These are phyloP conservation scores for Clitarchus hookeri DNA, from an alignment of 2,888 invertebrate species.

Conservation along the genomic window DNA sequence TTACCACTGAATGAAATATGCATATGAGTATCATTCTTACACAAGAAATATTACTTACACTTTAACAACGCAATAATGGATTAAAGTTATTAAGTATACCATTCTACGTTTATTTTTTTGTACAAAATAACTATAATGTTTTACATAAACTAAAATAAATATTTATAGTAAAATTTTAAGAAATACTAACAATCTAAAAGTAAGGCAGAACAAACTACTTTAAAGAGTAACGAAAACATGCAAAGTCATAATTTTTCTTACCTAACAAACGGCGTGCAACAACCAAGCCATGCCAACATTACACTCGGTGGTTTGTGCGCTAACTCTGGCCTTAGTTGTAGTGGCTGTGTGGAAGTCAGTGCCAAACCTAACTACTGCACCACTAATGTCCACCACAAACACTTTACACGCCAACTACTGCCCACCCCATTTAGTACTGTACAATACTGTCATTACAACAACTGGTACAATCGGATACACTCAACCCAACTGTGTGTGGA, in stretches of 20 bases:
- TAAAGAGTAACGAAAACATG: not conserved
- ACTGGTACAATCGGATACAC: no score
- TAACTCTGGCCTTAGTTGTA: conserved; percentile 38
- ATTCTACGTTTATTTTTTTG: not conserved
- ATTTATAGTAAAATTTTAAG: not conserved
- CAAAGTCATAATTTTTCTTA: not conserved
- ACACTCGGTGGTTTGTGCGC: conserved; percentile 18
- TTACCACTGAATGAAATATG: no score
- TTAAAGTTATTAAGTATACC: not conserved
- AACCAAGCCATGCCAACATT: conserved; percentile 35
- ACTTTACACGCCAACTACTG: no score
- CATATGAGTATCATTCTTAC: no score
- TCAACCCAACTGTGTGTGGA: not conserved
- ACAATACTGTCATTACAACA: not conserved
- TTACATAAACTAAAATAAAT: not conserved
- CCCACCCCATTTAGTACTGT: not conserved
- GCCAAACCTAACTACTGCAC: not conserved
- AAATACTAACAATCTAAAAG: no score
- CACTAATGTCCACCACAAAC: no score
- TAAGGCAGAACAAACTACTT: no score
- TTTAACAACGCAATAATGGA: no score
- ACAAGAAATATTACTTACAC: no score
- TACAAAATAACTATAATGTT: not conserved
- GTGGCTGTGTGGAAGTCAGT: conserved; percentile 32
- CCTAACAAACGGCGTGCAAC: conserved; percentile 5